phyloP scores from a whole-genome alignment of 2,797 vertebrate genomes.

The Coracias cyanogaster region DNA sequence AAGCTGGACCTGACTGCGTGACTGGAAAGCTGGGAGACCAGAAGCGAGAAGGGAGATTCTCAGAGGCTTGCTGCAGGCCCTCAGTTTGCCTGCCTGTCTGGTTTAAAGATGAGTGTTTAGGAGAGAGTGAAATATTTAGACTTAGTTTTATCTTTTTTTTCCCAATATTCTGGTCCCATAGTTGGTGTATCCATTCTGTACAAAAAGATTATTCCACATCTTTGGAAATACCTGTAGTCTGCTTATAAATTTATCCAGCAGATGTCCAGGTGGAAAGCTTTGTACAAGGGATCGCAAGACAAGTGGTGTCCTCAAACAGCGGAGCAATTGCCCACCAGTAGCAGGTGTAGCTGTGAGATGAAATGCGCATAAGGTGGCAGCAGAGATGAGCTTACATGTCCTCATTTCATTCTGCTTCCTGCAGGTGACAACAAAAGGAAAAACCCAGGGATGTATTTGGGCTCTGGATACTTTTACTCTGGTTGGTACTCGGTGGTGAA shows the following conservation, averaged over 20 bases:
- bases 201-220: background rate
- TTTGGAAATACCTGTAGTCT: background rate
- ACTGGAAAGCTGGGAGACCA: background rate
- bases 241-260: background rate
- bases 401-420: background rate
- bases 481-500: background rate
- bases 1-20: fast-evolving
- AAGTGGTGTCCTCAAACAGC: background rate
- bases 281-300: background rate
- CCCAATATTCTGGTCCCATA: background rate
- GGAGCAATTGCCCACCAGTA: background rate
- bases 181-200: too few species aligned
- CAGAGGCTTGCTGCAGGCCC: background rate
- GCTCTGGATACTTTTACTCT: background rate
- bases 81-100: background rate
- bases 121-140: background rate
- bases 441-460: background rate
- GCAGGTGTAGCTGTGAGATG: background rate
- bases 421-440: background rate
- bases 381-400: background rate
- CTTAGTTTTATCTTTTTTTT: background rate
- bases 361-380: background rate
- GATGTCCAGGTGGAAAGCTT: background rate
- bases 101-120: background rate
- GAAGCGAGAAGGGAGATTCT: background rate